Base-by-base conservation (phyloP, 2,113 vertebrate genomes). In the Vanacampus margaritifer region DNA sequence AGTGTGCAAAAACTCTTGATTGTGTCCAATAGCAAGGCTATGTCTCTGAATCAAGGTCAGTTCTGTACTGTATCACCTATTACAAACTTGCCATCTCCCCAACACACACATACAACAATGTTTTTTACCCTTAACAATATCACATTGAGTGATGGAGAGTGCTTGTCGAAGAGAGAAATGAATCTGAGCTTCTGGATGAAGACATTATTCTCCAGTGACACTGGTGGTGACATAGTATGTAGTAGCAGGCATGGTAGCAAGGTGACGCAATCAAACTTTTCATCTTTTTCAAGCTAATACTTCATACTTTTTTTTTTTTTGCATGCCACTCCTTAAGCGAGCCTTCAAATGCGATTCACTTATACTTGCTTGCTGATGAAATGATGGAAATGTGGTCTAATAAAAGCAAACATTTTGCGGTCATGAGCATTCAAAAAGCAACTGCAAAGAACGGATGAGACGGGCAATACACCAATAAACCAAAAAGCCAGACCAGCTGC, bases 1-100 rank as follows among this genome's bases (percentile, higher is more conserved):
- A 83, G 92, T 82, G 81, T 77, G 88, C 89, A 92, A 90, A 92
- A 90, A 67, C 85, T 91, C 98, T 96, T 78, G 93, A 98, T 94
- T 90, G 35, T 71, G 73, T 89, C 84, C 73, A 60, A 90, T 73
- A 45, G 90, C 88, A 86, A 91, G 88, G 90, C 83, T 58, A 80
- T 1, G 69, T 89, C 78, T 89, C 89, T 90, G 89, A 91, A 91
- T 80, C 91, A 93, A 89, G 93, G 92, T 91, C 92, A 93, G 92
- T 54, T 80, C 90, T 80, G 85, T 91, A 91, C 88, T 78, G 86
- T 87, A 76, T 86, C 86, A 90, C 87, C 87, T 89, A 82, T 75
- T 80, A 86, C 87, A 88, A 85, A 82, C 80, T 80, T 86, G 78
- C 76, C 65, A 17, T 71, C 73, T 53, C 56, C 48, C 36, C 37